Conservation (phyloP, 2,797 vertebrate species). For the Characodon lateralis region DNA sequence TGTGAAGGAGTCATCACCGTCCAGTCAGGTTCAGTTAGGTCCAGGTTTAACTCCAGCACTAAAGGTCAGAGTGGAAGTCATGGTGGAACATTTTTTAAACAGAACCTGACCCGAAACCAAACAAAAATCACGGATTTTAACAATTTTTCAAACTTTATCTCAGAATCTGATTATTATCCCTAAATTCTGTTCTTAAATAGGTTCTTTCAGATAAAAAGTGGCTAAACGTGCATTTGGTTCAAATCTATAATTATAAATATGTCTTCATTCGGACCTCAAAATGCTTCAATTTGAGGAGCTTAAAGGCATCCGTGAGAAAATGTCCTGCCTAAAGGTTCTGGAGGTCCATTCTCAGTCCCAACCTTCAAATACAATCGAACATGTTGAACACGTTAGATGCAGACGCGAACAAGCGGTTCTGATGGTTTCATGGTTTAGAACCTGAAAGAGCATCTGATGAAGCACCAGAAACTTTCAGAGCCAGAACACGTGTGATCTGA, state of each 20-base stretch:
- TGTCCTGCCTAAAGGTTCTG: slow-evolving; percentile 23
- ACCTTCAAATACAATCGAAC: background rate
- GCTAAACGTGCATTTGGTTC: slow-evolving; percentile 69
- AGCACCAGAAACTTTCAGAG: slow-evolving; percentile 61
- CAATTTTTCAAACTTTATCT: background rate
- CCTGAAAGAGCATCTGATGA: slow-evolving; percentile 4
- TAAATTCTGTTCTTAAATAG: slow-evolving; percentile 48
- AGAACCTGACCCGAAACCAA: no score
- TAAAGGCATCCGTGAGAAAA: slow-evolving; percentile 52
- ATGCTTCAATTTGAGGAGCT: slow-evolving; percentile 36
- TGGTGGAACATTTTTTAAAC: no score
- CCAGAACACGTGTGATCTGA: slow-evolving; percentile 47
- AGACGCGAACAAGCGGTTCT: slow-evolving; percentile 64
- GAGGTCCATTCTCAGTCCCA: slow-evolving; percentile 7
- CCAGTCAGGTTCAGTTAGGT: background rate
- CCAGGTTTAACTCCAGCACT: background rate
- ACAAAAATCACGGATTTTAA: background rate
- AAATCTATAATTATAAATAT: slow-evolving; percentile 78
- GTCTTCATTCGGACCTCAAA: slow-evolving; percentile 61
- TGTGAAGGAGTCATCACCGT: background rate
- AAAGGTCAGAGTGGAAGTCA: background rate
- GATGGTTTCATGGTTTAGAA: background rate
- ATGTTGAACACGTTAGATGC: slow-evolving; percentile 55
- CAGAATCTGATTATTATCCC: background rate
- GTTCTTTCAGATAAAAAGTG: slow-evolving; percentile 78